These are phyloP conservation scores for Carposina sasakii DNA, from an alignment of 1,140 invertebrate genomes.

Conservation along the genomic window DNA sequence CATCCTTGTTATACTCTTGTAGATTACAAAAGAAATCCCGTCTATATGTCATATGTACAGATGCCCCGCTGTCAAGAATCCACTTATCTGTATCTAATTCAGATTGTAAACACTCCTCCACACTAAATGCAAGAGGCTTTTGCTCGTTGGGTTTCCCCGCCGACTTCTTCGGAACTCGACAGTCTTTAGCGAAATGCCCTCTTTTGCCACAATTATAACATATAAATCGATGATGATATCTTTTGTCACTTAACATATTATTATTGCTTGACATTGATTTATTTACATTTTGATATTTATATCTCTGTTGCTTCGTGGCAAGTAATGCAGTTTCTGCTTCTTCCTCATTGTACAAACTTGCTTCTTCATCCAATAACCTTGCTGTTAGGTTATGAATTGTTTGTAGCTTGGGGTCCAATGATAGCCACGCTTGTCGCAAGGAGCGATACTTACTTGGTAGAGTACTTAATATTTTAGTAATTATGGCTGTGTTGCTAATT, in stretches of 20 bases:
- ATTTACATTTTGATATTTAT: not conserved
- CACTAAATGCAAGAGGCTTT: conserved; percentile 24
- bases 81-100: conserved; percentile 25
- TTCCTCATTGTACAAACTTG: conserved; percentile 17
- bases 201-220: conserved; percentile 26
- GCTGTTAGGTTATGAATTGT: conserved; percentile 35
- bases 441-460: conserved; percentile 27
- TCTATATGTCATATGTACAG: conserved; percentile 37
- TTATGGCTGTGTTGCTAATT: conserved; percentile 31
- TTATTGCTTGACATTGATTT: not conserved
- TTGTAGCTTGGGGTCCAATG: conserved; percentile 32
- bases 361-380: conserved; percentile 34
- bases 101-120: conserved; percentile 17
- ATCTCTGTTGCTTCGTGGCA: too few species aligned
- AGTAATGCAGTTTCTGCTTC: conserved; percentile 18
- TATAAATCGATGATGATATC: conserved; percentile 8
- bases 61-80: conserved; percentile 46
- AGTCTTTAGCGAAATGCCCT: conserved; percentile 25
- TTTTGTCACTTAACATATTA: not conserved
- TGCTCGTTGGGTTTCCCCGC: conserved; percentile 13
- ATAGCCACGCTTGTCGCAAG: conserved; percentile 39
- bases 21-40: conserved; percentile 28
- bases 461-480: conserved; percentile 22
- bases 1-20: conserved; percentile 16
- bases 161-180: conserved; percentile 24